Evolutionary conservation across 2,797 vertebrate genomes (phyloP), one percentile per base, ranked within the genome.

Genomic region (Craterocephalus amniculus): DNA sequence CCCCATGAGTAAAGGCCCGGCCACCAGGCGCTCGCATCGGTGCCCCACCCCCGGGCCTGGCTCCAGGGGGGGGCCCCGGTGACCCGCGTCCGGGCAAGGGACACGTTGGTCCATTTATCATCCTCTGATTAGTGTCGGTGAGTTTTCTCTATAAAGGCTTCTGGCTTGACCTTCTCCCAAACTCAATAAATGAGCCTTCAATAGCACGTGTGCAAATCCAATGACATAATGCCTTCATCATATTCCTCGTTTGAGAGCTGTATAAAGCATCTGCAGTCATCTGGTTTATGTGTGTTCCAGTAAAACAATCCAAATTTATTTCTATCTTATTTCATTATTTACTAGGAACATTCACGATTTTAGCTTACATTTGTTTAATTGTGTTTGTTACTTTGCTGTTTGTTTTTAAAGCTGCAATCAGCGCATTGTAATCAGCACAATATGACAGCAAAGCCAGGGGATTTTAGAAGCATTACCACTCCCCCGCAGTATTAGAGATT

Each of bases 91-190:
- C n/a, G n/a, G n/a, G n/a, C n/a, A n/a, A n/a, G n/a, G n/a, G n/a
- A n/a, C n/a, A n/a, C n/a, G n/a, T n/a, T n/a, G n/a, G n/a, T n/a
- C n/a, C n/a, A n/a, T n/a, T n/a, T n/a, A n/a, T n/a, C n/a, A n/a
- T n/a, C 49, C 4, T 1, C 9, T 22, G 65, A 87, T 85, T 81
- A 80, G 45, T 67, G 72, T 58, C 70, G 56, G 29, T 22, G 67
- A 69, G 63, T 45, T 61, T 63, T 78, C 72, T 78, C 79, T 56
- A 74, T 63, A 62, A 78, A 79, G 55, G 78, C 72, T 73, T 52
- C 76, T 45, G 63, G 24, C 61, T 69, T 69, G 29, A 80, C 57
- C 62, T 67, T 71, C 60, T 72, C 67, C 59, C 31, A 56, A 74
- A 76, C 49, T 67, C n/a, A 70, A 20, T 54, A 68, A 60, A 60